phyloP scores from a whole-genome alignment of 2,888 invertebrate species.

The Elegia similella region DNA sequence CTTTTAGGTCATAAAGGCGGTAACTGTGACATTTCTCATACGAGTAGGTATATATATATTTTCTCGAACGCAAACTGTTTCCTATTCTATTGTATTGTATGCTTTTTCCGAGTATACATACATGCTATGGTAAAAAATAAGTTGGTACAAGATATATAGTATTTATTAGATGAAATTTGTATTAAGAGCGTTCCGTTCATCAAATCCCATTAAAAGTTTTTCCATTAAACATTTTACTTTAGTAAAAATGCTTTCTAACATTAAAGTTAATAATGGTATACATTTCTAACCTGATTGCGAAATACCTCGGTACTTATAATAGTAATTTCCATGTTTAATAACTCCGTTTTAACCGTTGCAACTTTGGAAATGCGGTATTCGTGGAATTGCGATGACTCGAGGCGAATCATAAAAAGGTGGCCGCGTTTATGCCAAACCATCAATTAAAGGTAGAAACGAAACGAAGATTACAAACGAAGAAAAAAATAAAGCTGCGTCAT shows the following conservation, averaged over 20 bases:
- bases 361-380: not conserved
- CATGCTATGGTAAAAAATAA: no score
- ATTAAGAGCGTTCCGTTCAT: constrained; percentile 64
- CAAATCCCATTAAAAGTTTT: constrained; percentile 77
- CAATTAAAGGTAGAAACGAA: no score
- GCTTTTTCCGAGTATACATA: no score
- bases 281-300: constrained; percentile 50
- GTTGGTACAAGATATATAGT: no score
- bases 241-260: constrained; percentile 62
- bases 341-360: not conserved
- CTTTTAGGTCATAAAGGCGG: no score
- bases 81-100: no score
- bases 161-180: constrained; percentile 42
- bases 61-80: no score
- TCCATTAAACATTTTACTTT: constrained; percentile 71
- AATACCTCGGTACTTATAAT: constrained; percentile 44
- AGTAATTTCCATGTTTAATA: not conserved
- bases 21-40: no score
- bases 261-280: constrained; percentile 57
- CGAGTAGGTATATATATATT: no score
- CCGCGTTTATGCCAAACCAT: not conserved
- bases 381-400: not conserved
- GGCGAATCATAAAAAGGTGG: not conserved
- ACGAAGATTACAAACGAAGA: not conserved
- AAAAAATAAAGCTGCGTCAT: not conserved